These are phyloP conservation scores for Apistogramma diplotaenia DNA, from an alignment of 2,113 vertebrate genomes.

Conservation along the genomic window DNA sequence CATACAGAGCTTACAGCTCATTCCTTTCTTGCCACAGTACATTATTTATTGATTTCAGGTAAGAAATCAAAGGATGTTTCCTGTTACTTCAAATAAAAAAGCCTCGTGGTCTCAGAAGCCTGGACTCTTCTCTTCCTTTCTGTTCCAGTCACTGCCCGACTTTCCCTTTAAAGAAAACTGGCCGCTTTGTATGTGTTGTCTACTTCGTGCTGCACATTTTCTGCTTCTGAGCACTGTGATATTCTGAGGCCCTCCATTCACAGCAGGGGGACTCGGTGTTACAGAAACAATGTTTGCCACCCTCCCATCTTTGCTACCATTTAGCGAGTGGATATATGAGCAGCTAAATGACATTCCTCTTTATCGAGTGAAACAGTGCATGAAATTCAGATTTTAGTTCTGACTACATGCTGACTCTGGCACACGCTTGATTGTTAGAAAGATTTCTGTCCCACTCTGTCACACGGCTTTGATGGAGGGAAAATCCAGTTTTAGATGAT, in stretches of 20 bases:
- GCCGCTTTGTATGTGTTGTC: background rate
- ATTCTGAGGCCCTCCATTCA: constrained; percentile 1
- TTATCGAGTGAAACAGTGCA: constrained; percentile 28
- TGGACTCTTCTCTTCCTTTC: background rate
- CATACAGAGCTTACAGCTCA: background rate
- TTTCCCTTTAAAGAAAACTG: background rate
- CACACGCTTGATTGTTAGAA: constrained; percentile 39
- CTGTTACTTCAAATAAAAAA: background rate
- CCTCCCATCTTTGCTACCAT: constrained; percentile 8
- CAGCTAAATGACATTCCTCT: background rate
- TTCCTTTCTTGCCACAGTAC: background rate
- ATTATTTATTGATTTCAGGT: constrained; percentile 46
- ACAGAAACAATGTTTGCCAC: constrained; percentile 16
- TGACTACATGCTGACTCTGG: constrained; percentile 11
- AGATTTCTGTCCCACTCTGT: constrained; percentile 44
- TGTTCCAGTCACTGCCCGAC: background rate
- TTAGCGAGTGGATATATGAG: constrained; percentile 15
- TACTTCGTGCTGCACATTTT: constrained; percentile 15
- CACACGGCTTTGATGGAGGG: constrained; percentile 42
- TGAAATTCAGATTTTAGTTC: constrained; percentile 37
- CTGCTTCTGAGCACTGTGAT: constrained; percentile 13
- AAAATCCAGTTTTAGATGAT: constrained; percentile 24
- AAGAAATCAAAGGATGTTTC: constrained; percentile 27
- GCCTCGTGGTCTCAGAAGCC: background rate
- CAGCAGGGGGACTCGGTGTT: constrained; percentile 32